phyloP scores from a whole-genome alignment of 2,888 invertebrate genomes.

The Acronicta psi region DNA sequence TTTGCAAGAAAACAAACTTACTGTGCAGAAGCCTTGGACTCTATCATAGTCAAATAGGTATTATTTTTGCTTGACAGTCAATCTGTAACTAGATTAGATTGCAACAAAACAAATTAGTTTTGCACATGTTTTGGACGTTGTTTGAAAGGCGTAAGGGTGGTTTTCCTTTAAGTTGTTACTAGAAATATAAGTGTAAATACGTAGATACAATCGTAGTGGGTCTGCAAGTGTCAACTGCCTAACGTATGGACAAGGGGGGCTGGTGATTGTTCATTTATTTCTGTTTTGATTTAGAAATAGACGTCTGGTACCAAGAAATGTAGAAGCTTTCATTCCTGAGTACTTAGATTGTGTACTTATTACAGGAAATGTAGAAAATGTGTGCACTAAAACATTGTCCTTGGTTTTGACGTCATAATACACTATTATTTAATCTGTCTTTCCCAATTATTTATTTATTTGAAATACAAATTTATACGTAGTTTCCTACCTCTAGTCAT shows the following conservation, averaged over 20 bases:
- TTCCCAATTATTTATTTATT: too few relatives aligned
- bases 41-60: not conserved
- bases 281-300: constrained; percentile 44
- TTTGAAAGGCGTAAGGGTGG: not conserved
- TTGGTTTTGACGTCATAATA: not conserved
- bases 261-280: constrained; percentile 47
- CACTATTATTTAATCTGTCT: too few relatives aligned
- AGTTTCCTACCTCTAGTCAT: too few relatives aligned
- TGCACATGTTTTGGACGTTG: constrained; percentile 18
- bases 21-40: constrained; percentile 10
- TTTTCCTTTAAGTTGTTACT: constrained; percentile 5
- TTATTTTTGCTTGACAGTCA: constrained; percentile 8
- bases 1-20: constrained; percentile 26
- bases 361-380: not conserved
- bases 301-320: constrained; percentile 24
- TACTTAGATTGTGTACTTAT: not conserved
- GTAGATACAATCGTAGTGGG: constrained; percentile 35
- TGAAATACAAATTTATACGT: too few relatives aligned
- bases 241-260: constrained; percentile 36
- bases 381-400: not conserved
- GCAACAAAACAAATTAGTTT: constrained; percentile 20
- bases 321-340: not conserved
- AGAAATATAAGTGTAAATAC: constrained; percentile 12
- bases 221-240: constrained; percentile 47
- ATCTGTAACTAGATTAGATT: constrained; percentile 15